These are phyloP conservation scores for Hemaris fuciformis DNA, from an alignment of 2,888 invertebrate genomes.

Conservation along the genomic window DNA sequence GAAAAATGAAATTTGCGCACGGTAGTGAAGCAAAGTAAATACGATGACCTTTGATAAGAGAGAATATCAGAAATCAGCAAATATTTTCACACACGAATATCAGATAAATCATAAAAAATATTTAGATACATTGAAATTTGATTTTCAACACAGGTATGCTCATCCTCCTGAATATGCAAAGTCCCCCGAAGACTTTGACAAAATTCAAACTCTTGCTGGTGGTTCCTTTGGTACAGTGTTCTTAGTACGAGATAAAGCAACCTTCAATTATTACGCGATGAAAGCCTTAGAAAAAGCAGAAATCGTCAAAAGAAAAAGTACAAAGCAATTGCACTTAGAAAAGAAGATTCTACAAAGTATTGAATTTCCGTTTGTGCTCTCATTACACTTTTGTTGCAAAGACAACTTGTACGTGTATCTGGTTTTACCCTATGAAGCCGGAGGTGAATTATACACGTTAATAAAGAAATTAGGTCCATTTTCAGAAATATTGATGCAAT, in stretches of 20 bases:
- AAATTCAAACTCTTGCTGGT: constrained; percentile 87
- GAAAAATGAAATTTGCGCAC: not conserved
- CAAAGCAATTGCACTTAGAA: constrained; percentile 91
- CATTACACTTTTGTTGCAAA: constrained; percentile 89
- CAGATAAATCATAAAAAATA: constrained; percentile 49
- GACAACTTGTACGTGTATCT: constrained; percentile 91
- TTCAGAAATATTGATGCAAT: constrained; percentile 88
- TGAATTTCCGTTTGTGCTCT: constrained; percentile 91
- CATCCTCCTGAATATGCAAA: constrained; percentile 34
- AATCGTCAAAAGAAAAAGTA: constrained; percentile 90
- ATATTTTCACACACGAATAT: constrained; percentile 38
- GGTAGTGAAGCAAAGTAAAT: not conserved
- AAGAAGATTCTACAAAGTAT: constrained; percentile 91
- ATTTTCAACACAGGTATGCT: constrained; percentile 43
- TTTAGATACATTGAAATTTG: constrained; percentile 54
- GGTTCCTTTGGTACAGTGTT: constrained; percentile 94
- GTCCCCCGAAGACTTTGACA: constrained; percentile 84
- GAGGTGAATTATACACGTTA: constrained; percentile 91
- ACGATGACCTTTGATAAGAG: constrained; percentile 42
- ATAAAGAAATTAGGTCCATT: constrained; percentile 81
- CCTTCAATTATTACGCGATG: constrained; percentile 87
- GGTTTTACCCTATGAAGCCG: constrained; percentile 89
- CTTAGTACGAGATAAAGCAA: constrained; percentile 83
- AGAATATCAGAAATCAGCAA: constrained; percentile 29
- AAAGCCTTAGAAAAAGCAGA: constrained; percentile 92